Conservation (phyloP, 1,140 invertebrate species). For the Bombus cullumanus region DNA sequence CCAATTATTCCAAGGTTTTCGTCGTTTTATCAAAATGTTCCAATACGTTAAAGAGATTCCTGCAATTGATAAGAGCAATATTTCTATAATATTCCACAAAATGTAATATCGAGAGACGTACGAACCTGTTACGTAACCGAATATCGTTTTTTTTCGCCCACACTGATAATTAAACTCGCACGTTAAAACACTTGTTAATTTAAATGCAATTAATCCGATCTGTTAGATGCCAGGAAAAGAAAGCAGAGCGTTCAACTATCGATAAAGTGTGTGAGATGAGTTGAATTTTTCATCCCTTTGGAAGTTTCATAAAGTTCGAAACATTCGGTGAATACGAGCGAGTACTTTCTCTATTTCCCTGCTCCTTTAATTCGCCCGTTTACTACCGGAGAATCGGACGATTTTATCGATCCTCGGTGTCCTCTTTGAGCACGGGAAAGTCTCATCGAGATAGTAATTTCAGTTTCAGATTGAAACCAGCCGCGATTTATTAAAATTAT, state of each 20-base stretch:
- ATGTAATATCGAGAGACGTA: too few species aligned
- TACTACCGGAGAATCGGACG: neutral
- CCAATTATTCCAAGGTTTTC: too few species aligned
- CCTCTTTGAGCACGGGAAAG: neutral
- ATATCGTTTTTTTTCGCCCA: neutral
- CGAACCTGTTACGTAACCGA: too few species aligned
- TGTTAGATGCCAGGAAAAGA: too few species aligned
- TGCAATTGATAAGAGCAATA: neutral
- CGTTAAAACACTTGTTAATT: neutral
- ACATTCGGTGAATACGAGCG: too few species aligned
- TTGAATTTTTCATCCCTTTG: neutral
- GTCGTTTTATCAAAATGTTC: too few species aligned
- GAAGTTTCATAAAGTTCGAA: neutral
- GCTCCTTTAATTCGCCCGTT: neutral
- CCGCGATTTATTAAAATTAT: slow-evolving; percentile 17
- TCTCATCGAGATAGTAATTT: neutral
- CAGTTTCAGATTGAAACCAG: neutral
- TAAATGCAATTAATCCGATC: neutral
- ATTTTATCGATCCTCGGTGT: neutral
- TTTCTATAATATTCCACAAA: too few species aligned
- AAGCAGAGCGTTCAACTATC: neutral
- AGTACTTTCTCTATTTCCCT: neutral
- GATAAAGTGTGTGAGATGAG: neutral
- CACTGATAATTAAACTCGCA: neutral
- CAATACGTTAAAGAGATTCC: too few species aligned